These are phyloP conservation scores for Tautogolabrus adspersus DNA, from an alignment of 2,113 vertebrate species.

Conservation along the genomic window DNA sequence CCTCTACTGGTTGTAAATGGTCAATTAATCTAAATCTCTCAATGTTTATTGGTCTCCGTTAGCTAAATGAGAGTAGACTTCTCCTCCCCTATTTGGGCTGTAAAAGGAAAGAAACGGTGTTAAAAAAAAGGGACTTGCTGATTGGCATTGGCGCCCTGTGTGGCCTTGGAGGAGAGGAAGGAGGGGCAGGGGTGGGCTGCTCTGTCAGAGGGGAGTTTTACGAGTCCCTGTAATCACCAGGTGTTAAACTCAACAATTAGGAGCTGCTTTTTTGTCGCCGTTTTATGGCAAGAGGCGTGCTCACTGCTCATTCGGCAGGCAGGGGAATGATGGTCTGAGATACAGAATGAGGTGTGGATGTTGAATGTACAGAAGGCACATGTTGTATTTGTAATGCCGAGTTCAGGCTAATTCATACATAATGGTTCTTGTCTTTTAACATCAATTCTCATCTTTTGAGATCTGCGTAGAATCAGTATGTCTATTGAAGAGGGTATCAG, in stretches of 20 bases:
- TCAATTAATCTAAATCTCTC: conserved; percentile 77
- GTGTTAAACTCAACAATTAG: conserved; percentile 87
- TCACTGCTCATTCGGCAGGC: conserved; percentile 32
- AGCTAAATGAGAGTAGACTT: conserved; percentile 76
- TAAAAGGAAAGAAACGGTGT: conserved; percentile 72
- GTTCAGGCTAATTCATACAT: neutral
- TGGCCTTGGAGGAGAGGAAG: conserved; percentile 71
- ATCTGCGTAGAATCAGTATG: no score
- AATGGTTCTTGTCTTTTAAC: neutral
- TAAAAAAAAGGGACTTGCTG: conserved; percentile 69
- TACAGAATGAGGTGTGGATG: neutral
- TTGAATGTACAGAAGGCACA: rapidly evolving
- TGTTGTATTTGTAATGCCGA: no score
- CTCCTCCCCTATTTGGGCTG: conserved; percentile 64
- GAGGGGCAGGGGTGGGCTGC: conserved; percentile 22
- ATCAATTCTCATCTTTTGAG: no score
- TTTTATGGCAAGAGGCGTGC: conserved; percentile 74
- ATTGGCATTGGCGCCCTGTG: conserved; percentile 77
- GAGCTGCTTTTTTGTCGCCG: conserved; percentile 77
- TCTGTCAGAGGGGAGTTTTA: conserved; percentile 77
- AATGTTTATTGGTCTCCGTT: conserved; percentile 69
- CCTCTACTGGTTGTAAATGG: conserved; percentile 60
- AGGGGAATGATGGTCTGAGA: conserved; percentile 10
- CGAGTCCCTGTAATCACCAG: conserved; percentile 81
- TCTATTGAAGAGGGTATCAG: neutral